Percentiles rank a stretch among this genome's conserved stretches.
phyloP scores from a whole-genome alignment of 2,888 invertebrate species.

The Lycocerus yunnanus region DNA sequence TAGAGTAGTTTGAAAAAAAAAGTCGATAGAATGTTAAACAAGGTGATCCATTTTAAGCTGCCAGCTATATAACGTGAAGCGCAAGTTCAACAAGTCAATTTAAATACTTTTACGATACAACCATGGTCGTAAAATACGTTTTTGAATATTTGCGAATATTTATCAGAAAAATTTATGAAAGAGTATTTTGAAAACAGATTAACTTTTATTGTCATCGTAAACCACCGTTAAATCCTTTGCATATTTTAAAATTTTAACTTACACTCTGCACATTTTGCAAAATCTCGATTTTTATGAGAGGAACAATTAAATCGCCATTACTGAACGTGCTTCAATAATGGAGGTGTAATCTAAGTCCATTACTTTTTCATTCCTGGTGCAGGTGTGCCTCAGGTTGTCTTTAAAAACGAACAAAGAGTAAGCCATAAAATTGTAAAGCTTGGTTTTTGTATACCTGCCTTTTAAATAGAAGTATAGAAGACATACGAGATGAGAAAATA shows the following conservation, averaged over 20 bases:
- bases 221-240: background rate
- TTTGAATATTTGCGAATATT: background rate
- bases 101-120: background rate
- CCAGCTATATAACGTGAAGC: background rate
- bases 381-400: background rate
- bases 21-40: background rate
- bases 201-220: background rate
- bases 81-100: background rate
- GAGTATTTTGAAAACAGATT: background rate
- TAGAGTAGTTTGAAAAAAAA: background rate
- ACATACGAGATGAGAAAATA: background rate
- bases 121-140: background rate
- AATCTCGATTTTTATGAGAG: background rate
- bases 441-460: background rate
- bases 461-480: background rate
- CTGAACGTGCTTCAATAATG: background rate
- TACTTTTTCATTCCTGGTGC: background rate
- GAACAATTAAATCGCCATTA: background rate
- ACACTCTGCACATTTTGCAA: background rate
- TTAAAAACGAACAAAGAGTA: background rate
- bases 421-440: background rate
- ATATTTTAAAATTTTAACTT: background rate
- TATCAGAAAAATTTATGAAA: background rate
- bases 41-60: background rate
- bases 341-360: background rate